A percentile compares a stretch with the other conserved stretches of the same genome.
phyloP scores from a whole-genome alignment of 2,888 invertebrate genomes.

The Chrysopilus asiliformis region DNA sequence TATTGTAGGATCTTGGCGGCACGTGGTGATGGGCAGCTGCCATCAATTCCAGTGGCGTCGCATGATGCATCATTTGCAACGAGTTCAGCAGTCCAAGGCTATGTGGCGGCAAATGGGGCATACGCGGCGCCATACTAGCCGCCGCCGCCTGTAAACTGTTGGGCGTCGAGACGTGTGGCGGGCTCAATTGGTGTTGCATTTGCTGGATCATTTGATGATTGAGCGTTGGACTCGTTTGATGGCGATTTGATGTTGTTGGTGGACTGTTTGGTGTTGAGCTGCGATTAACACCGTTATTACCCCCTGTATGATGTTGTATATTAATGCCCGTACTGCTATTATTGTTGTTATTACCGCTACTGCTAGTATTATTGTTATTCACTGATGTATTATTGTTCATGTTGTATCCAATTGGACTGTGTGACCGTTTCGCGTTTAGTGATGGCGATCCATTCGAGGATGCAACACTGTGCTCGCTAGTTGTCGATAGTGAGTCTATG shows the following conservation, averaged over 20 bases:
- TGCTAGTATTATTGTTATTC: constrained; percentile 23
- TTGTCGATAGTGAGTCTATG: constrained; percentile 40
- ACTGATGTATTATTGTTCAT: constrained; percentile 18
- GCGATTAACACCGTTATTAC: constrained; percentile 12
- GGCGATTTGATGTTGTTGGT: constrained; percentile 29
- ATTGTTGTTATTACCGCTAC: constrained; percentile 22
- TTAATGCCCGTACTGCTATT: constrained; percentile 22
- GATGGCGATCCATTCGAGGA: constrained; percentile 35
- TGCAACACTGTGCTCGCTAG: constrained; percentile 43
- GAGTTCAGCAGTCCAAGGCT: constrained; percentile 72
- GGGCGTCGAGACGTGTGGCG: constrained; percentile 46
- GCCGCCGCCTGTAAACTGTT: constrained; percentile 28
- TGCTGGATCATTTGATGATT: constrained; percentile 31
- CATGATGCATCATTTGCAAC: constrained; percentile 63
- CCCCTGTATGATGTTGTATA: background rate
- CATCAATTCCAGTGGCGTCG: constrained; percentile 70
- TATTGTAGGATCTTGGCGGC: constrained; percentile 75
- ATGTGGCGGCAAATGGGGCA: constrained; percentile 70
- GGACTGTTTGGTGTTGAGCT: constrained; percentile 32
- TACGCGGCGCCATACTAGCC: constrained; percentile 42
- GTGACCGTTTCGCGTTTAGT: constrained; percentile 27
- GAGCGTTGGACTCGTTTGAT: constrained; percentile 21
- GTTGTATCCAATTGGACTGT: constrained; percentile 18
- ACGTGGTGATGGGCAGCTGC: constrained; percentile 72
- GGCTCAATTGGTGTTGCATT: constrained; percentile 49